These are phyloP conservation scores for Eupeodes luniger DNA, from an alignment of 2,888 invertebrate genomes.

Conservation along the genomic window DNA sequence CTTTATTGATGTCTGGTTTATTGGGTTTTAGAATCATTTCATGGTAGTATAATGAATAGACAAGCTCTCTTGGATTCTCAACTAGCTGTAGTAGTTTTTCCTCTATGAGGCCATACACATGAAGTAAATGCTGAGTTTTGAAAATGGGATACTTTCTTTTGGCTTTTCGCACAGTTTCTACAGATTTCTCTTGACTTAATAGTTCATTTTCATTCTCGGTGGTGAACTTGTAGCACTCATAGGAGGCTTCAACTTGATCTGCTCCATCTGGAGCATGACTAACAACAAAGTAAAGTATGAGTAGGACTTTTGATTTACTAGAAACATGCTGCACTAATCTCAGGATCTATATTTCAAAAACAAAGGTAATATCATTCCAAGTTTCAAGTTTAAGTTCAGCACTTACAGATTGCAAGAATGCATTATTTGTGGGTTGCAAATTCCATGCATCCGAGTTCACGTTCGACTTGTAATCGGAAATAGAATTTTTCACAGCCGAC, in stretches of 20 bases:
- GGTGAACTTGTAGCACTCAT: slow-evolving; percentile 83
- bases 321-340: slow-evolving; percentile 81
- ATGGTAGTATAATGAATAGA: slow-evolving; percentile 82
- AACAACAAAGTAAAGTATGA: slow-evolving; percentile 83
- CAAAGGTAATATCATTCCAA: not conserved
- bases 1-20: slow-evolving; percentile 82
- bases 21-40: slow-evolving; percentile 81
- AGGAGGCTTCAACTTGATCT: slow-evolving; percentile 83
- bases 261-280: slow-evolving; percentile 83
- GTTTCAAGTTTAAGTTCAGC: not conserved
- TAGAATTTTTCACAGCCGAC: slow-evolving; percentile 83
- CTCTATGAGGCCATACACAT: slow-evolving; percentile 82
- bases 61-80: slow-evolving; percentile 82
- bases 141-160: slow-evolving; percentile 83
- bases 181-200: slow-evolving; percentile 78
- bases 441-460: slow-evolving; percentile 82
- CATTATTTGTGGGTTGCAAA: slow-evolving; percentile 83
- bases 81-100: slow-evolving; percentile 82
- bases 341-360: slow-evolving; percentile 78
- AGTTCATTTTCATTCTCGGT: slow-evolving; percentile 79
- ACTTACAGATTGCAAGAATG: slow-evolving; percentile 83
- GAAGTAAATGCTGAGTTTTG: slow-evolving; percentile 83
- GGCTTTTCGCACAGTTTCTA: slow-evolving; percentile 82
- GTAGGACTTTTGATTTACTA: slow-evolving; percentile 80
- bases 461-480: slow-evolving; percentile 82